Conservation (phyloP, 2,888 invertebrate genomes). For the Leucophenga maculata region DNA sequence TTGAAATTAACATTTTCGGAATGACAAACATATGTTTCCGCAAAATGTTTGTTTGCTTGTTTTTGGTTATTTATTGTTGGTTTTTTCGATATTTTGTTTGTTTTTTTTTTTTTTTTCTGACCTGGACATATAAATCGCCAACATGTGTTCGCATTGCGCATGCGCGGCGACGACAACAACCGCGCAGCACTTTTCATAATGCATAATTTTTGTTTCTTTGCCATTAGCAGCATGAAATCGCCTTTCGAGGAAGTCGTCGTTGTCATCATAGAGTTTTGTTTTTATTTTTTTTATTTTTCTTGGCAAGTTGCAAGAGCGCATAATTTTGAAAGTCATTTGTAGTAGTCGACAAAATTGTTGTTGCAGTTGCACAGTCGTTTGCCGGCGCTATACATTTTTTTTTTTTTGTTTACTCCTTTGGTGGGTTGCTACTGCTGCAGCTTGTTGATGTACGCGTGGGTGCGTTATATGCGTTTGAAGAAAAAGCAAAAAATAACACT, state of each 20-base stretch:
- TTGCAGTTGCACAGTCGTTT: neutral
- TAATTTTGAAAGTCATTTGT: slow-evolving; percentile 2
- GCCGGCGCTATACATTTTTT: too few species aligned
- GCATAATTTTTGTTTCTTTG: slow-evolving; percentile 33
- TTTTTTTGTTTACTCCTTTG: too few species aligned
- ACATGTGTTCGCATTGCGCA: neutral
- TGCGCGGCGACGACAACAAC: neutral
- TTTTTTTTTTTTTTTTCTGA: too few species aligned
- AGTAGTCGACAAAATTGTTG: neutral
- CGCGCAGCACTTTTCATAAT: slow-evolving; percentile 8
- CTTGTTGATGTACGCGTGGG: too few species aligned
- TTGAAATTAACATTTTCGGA: slow-evolving; percentile 50
- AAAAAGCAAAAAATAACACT: too few species aligned
- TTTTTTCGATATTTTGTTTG: slow-evolving; percentile 19
- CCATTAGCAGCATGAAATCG: slow-evolving; percentile 64
- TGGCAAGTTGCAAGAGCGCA: neutral
- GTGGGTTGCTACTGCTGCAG: too few species aligned
- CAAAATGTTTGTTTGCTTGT: slow-evolving; percentile 22
- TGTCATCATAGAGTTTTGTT: neutral
- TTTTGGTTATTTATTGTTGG: slow-evolving; percentile 14
- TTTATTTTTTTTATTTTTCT: neutral
- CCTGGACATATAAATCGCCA: neutral
- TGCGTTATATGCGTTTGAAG: too few species aligned
- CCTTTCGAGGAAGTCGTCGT: slow-evolving; percentile 49
- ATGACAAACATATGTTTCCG: slow-evolving; percentile 42